Evolutionary conservation across 2,113 vertebrate species (phyloP).

Genomic region (Nannospalax galili): DNA sequence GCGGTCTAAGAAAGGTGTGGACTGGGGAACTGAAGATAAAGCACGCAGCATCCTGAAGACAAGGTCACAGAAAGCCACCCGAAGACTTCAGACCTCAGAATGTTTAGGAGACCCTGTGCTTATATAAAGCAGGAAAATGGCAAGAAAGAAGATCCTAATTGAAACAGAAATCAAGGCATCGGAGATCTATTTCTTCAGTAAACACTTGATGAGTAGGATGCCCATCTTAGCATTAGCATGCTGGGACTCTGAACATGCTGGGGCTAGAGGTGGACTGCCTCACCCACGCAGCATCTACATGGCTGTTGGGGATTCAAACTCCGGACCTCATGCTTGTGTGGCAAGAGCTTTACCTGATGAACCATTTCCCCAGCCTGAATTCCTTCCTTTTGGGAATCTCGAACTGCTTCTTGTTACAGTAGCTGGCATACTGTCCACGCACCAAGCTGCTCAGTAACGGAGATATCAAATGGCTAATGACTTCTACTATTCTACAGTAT

Average conservation of each 20-base stretch:
- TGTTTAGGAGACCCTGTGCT: background rate
- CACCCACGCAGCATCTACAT: background rate
- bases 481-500: background rate
- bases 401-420: conserved; percentile 30
- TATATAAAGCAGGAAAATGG: conserved; percentile 1
- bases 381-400: conserved; percentile 41
- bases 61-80: background rate
- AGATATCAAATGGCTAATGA: conserved; percentile 9
- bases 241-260: background rate
- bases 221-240: background rate
- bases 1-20: background rate
- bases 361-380: background rate
- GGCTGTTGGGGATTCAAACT: background rate
- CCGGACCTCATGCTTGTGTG: background rate
- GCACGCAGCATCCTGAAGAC: background rate
- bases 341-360: background rate
- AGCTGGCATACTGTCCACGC: background rate
- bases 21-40: background rate
- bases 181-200: conserved; percentile 18
- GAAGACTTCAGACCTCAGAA: background rate
- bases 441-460: background rate
- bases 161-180: conserved; percentile 31
- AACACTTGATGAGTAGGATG: background rate
- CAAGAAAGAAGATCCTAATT: background rate
- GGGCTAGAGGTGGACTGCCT: background rate